These are phyloP conservation scores for Condylura cristata DNA, from an alignment of 2,113 vertebrate species.

Conservation along the genomic window DNA sequence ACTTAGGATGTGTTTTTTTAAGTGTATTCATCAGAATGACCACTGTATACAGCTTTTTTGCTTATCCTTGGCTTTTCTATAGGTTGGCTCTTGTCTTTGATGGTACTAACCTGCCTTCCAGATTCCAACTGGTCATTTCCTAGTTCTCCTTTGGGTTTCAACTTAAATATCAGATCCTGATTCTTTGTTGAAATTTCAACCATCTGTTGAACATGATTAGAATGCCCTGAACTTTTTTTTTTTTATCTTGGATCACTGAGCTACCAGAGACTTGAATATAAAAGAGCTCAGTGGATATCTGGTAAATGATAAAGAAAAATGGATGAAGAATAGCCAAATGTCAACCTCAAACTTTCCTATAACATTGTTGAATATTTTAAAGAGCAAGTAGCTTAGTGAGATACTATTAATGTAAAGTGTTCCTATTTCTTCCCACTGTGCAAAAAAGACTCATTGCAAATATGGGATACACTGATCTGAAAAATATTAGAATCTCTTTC, in stretches of 20 bases:
- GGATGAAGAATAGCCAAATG: background rate
- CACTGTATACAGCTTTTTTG: background rate
- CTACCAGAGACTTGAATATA: background rate
- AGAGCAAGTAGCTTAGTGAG: background rate
- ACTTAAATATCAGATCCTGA: background rate
- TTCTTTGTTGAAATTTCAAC: background rate
- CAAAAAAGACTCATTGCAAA: background rate
- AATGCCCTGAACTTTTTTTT: background rate
- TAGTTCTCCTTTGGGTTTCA: background rate
- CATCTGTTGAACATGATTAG: background rate
- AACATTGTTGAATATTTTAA: background rate
- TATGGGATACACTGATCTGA: background rate
- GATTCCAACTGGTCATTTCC: background rate
- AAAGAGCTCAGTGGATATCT: background rate
- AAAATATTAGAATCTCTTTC: background rate
- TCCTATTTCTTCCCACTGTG: background rate
- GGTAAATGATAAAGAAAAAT: background rate
- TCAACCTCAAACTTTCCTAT: background rate
- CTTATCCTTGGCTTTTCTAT: background rate
- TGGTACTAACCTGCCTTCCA: background rate
- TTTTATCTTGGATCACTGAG: background rate
- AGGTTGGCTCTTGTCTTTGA: background rate
- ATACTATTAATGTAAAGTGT: background rate
- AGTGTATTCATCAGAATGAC: background rate
- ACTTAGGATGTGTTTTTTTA: background rate